Percentiles rank a stretch among this genome's conserved stretches.
Evolutionary conservation across 2,888 invertebrate genomes (phyloP).

Genomic region (Trichopria drosophilae): DNA sequence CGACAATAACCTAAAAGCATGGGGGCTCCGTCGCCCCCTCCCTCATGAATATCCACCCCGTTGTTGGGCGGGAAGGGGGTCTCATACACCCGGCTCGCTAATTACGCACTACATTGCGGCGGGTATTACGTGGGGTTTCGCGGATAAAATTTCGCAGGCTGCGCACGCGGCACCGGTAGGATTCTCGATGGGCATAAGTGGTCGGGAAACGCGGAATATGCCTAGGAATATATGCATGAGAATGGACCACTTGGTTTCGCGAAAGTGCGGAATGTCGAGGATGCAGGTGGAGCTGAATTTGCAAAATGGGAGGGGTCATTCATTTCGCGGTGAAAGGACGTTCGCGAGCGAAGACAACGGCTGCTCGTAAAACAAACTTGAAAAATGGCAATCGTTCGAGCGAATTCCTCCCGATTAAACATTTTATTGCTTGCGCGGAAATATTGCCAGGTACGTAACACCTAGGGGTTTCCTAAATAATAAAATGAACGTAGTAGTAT

Average conservation of each 20-base stretch:
- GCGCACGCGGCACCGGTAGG: constrained; percentile 15
- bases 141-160: constrained; percentile 31
- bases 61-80: too few relatives aligned
- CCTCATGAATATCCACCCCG: too few relatives aligned
- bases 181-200: constrained; percentile 41
- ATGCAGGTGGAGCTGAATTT: constrained; percentile 39
- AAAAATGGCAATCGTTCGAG: constrained; percentile 34
- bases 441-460: neutral
- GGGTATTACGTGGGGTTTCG: constrained; percentile 9
- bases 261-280: constrained; percentile 40
- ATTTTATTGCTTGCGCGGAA: too few relatives aligned
- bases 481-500: too few relatives aligned
- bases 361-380: constrained; percentile 31
- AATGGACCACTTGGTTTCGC: constrained; percentile 44
- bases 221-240: constrained; percentile 46
- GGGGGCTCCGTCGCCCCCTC: too few relatives aligned
- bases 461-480: too few relatives aligned
- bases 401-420: too few relatives aligned
- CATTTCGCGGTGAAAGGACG: constrained; percentile 28
- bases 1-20: too few relatives aligned
- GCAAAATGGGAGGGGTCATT: constrained; percentile 34
- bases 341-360: constrained; percentile 30
- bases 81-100: too few relatives aligned
- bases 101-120: too few relatives aligned
- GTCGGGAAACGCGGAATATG: constrained; percentile 39